Percentiles rank a stretch among this genome's conserved stretches.
Conservation (phyloP, 2,113 vertebrate genomes). For the Xenotilapia leptura region DNA sequence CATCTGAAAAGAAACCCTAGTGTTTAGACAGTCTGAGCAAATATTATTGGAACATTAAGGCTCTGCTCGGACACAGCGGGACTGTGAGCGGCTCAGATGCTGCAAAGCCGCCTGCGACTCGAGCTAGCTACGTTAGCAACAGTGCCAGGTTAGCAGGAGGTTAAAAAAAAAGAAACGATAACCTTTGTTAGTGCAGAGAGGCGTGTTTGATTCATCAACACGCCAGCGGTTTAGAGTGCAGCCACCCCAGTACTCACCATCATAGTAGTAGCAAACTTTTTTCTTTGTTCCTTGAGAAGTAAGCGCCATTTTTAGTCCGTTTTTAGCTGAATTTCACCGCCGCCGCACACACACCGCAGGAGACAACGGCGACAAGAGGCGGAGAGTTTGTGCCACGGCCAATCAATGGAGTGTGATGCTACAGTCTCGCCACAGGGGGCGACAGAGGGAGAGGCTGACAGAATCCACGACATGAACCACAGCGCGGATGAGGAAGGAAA, state of each 20-base stretch:
- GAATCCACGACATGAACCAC: not conserved
- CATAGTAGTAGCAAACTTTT: conserved; percentile 98
- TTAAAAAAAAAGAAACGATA: not conserved
- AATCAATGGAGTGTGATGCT: not conserved
- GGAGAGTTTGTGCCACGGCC: conserved; percentile 29
- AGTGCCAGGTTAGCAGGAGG: conserved; percentile 28
- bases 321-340: conserved; percentile 20
- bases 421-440: not conserved
- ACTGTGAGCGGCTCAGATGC: not conserved
- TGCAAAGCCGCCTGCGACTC: not conserved
- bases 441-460: not conserved
- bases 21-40: not conserved
- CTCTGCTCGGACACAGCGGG: not conserved
- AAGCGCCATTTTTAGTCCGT: conserved; percentile 66
- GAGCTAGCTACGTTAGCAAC: conserved; percentile 53
- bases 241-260: conserved; percentile 70
- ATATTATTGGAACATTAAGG: not conserved
- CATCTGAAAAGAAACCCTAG: accelerated
- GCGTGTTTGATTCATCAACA: not conserved
- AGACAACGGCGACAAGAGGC: conserved; percentile 47
- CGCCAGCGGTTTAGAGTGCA: not conserved
- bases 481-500: not conserved
- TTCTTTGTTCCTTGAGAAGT: conserved; percentile 83
- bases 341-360: not conserved
- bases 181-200: not conserved